phyloP scores from a whole-genome alignment of 2,113 vertebrate genomes.

The Euleptes europaea region DNA sequence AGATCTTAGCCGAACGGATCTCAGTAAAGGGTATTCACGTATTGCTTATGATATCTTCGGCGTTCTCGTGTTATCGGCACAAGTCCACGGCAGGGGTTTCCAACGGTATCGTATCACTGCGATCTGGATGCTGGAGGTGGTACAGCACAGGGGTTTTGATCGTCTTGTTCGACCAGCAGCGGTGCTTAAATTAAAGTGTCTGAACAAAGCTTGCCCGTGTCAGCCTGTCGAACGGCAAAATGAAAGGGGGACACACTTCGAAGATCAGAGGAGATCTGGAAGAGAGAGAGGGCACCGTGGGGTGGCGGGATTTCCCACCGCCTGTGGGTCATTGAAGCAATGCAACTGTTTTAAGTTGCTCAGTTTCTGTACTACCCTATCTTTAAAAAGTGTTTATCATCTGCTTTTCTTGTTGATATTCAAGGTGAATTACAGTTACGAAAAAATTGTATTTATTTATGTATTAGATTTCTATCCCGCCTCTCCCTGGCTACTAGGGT shows the following conservation, averaged over 20 bases:
- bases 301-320: slow-evolving; percentile 62
- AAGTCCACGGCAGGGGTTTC: slow-evolving; percentile 90
- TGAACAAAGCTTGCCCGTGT: slow-evolving; percentile 97
- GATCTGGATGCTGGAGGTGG: slow-evolving; percentile 85
- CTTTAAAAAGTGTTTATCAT: neutral
- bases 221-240: slow-evolving; percentile 88
- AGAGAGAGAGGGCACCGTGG: slow-evolving; percentile 51
- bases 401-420: neutral
- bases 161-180: slow-evolving; percentile 91
- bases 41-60: slow-evolving; percentile 96
- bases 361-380: slow-evolving; percentile 7
- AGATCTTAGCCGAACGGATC: slow-evolving; percentile 89
- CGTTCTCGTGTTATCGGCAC: slow-evolving; percentile 87
- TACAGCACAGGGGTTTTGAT: slow-evolving; percentile 88
- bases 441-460: too few relatives aligned
- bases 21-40: slow-evolving; percentile 87
- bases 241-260: slow-evolving; percentile 86
- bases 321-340: neutral
- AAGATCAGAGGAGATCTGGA: slow-evolving; percentile 83
- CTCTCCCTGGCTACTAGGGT: too few relatives aligned
- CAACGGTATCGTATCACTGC: slow-evolving; percentile 91
- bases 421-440: too few relatives aligned
- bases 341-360: neutral
- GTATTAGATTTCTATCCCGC: too few relatives aligned
- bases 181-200: slow-evolving; percentile 98